Conservation (phyloP, 2,888 invertebrate genomes). For the Luperina testacea region DNA sequence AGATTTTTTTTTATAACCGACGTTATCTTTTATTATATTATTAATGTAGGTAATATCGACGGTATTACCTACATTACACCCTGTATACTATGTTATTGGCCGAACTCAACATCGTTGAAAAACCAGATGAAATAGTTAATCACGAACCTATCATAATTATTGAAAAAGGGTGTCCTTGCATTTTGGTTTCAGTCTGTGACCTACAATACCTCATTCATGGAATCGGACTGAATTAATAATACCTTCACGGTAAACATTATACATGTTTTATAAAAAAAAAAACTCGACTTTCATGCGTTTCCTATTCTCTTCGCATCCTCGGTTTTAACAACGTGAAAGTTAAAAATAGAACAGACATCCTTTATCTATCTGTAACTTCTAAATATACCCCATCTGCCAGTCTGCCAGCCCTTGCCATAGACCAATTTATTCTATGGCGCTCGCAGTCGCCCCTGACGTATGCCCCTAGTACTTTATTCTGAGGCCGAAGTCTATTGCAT, state of each 20-base stretch:
- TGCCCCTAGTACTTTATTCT: conserved; percentile 70
- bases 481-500: conserved; percentile 65
- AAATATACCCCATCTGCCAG: conserved; percentile 21
- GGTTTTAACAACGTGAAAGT: not conserved
- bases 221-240: not conserved
- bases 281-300: not conserved
- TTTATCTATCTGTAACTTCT: not conserved
- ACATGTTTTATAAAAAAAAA: not conserved
- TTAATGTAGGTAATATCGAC: no score
- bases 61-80: no score
- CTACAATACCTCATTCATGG: not conserved
- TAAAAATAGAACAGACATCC: not conserved
- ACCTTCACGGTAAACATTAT: not conserved
- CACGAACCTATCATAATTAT: not conserved
- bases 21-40: not conserved
- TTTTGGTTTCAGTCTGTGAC: not conserved
- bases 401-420: conserved; percentile 54
- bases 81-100: not conserved
- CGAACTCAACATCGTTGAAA: not conserved
- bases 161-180: not conserved
- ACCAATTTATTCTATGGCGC: conserved; percentile 73
- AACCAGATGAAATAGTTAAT: not conserved
- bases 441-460: conserved; percentile 65
- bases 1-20: not conserved
- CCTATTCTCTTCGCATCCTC: not conserved